Percentiles rank a stretch among this genome's conserved stretches.
Evolutionary conservation across 1,140 invertebrate species (phyloP).

Genomic region (Atta texana): DNA sequence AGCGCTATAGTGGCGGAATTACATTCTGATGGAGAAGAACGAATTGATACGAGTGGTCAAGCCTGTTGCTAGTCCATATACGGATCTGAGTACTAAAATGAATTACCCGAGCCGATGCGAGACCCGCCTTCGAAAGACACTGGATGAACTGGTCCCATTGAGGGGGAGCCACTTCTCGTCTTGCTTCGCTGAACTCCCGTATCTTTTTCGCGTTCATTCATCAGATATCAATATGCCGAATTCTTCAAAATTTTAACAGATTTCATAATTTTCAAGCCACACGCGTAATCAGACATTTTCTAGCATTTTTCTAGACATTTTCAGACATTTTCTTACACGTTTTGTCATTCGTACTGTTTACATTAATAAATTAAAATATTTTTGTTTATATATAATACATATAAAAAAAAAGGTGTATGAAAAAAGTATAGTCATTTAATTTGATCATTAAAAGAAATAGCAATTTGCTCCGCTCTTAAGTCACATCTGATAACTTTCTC

Average conservation of each 20-base stretch:
- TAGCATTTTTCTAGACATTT: background rate
- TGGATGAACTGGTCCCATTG: conserved; percentile 75
- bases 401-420: background rate
- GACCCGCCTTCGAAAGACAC: conserved; percentile 70
- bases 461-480: conserved; percentile 57
- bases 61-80: conserved; percentile 71
- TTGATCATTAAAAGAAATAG: background rate
- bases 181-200: conserved; percentile 41
- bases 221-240: conserved; percentile 69
- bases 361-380: background rate
- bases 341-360: background rate
- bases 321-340: background rate
- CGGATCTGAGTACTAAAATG: conserved; percentile 69
- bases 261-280: conserved; percentile 1
- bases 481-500: conserved; percentile 59
- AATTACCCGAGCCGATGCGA: conserved; percentile 72
- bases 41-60: conserved; percentile 70
- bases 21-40: conserved; percentile 45
- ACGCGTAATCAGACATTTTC: background rate
- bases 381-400: background rate
- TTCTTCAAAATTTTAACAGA: conserved; percentile 49
- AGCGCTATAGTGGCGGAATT: conserved; percentile 44
- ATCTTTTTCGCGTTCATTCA: conserved; percentile 80
- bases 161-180: conserved; percentile 68
- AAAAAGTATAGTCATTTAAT: conserved; percentile 29